Percentiles rank a stretch among this genome's conserved stretches.
Conservation (phyloP, 2,888 invertebrate species). For the Agonopterix subpropinquella region DNA sequence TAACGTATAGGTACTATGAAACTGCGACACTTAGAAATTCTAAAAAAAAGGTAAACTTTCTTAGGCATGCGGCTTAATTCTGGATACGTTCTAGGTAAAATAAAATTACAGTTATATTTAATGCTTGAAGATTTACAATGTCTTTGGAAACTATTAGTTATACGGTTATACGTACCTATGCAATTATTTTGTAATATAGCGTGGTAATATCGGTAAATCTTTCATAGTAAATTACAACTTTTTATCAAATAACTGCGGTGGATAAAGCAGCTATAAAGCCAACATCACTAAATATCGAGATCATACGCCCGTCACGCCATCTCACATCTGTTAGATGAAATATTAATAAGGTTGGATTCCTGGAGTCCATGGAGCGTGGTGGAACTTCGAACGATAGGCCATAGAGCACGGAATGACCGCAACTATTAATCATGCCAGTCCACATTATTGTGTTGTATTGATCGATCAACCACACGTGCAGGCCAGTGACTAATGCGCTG, state of each 20-base stretch:
- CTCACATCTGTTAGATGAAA: constrained; percentile 56
- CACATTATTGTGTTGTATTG: constrained; percentile 31
- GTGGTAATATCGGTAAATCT: too few relatives aligned
- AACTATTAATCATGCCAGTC: constrained; percentile 49
- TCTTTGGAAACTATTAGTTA: too few relatives aligned
- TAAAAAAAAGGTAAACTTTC: too few relatives aligned
- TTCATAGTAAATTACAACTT: constrained; percentile 17
- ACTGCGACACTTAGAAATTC: too few relatives aligned
- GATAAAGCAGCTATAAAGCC: constrained; percentile 7
- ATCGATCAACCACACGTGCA: constrained; percentile 14
- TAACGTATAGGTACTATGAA: too few relatives aligned
- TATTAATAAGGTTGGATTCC: constrained; percentile 61
- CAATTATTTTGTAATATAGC: too few relatives aligned
- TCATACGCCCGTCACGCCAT: constrained; percentile 16
- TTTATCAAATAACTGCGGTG: constrained; percentile 8
- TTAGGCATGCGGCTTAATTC: too few relatives aligned
- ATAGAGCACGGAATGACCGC: constrained; percentile 32
- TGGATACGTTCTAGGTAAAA: too few relatives aligned
- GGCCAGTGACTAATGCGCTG: constrained; percentile 18
- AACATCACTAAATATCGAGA: constrained; percentile 9
- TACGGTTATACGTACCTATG: too few relatives aligned
- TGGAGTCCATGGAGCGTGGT: constrained; percentile 18
- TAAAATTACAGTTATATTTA: too few relatives aligned
- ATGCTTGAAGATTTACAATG: too few relatives aligned
- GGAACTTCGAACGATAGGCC: constrained; percentile 15